Percentiles rank a stretch among this genome's conserved stretches.
phyloP scores from a whole-genome alignment of 2,888 invertebrate species.

The Baccha elongata region DNA sequence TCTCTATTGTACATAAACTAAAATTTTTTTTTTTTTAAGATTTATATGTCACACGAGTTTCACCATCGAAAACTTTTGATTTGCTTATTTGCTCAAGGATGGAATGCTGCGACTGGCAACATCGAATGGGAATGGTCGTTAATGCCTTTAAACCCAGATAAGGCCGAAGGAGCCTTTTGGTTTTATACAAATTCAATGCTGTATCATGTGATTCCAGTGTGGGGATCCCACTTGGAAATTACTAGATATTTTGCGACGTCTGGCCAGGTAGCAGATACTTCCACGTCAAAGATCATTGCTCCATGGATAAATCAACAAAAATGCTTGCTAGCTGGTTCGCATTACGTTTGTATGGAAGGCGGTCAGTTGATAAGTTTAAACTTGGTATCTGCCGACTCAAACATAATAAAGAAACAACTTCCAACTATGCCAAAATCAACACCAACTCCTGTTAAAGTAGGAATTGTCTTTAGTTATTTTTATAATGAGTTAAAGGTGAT shows the following conservation, averaged over 20 bases:
- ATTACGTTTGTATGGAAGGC: conserved; percentile 86
- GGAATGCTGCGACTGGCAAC: conserved; percentile 89
- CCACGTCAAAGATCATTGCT: conserved; percentile 85
- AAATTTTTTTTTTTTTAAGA: no score
- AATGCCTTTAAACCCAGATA: conserved; percentile 79
- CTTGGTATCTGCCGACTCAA: conserved; percentile 84
- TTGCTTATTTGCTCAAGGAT: conserved; percentile 90
- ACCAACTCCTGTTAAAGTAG: conserved; percentile 77
- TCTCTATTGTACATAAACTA: no score
- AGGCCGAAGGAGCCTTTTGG: conserved; percentile 84
- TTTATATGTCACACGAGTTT: no score
- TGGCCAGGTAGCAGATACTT: conserved; percentile 83
- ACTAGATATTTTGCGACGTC: conserved; percentile 85
- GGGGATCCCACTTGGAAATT: conserved; percentile 86
- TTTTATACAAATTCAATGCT: conserved; percentile 85
- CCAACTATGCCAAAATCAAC: conserved; percentile 78
- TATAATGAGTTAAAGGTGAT: background rate
- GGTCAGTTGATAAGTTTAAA: conserved; percentile 86
- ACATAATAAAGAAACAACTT: conserved; percentile 83
- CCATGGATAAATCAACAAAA: conserved; percentile 84
- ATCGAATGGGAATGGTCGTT: conserved; percentile 90
- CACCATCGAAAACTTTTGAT: no score
- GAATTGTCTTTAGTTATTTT: background rate
- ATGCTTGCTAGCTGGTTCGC: conserved; percentile 86
- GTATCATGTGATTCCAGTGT: conserved; percentile 85